A percentile compares a stretch with the other conserved stretches of the same genome.
phyloP scores from a whole-genome alignment of 2,888 invertebrate genomes.

The Stramonita haemastoma region DNA sequence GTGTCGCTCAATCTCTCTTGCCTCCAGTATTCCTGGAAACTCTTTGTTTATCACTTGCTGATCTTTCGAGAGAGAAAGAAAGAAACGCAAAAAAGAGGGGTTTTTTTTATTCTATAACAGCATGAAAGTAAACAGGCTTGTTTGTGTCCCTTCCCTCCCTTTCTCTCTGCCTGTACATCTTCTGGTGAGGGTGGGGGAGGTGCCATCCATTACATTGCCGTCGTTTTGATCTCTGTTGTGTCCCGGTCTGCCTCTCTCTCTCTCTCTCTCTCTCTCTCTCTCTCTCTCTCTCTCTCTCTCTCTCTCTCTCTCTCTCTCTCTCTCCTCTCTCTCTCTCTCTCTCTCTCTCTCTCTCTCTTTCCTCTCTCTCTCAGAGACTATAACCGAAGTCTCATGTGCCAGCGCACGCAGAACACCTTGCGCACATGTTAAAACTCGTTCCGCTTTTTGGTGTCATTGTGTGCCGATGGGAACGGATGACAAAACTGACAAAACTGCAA shows the following conservation, averaged over 20 bases:
- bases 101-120: background rate
- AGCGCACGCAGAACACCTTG: too few relatives aligned
- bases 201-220: background rate
- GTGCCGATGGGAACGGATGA: too few relatives aligned
- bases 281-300: background rate
- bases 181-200: too few relatives aligned
- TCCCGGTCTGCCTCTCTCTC: background rate
- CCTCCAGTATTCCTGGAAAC: too few relatives aligned
- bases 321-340: background rate
- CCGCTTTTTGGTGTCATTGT: too few relatives aligned
- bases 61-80: background rate
- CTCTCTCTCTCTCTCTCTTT: slow-evolving; percentile 1
- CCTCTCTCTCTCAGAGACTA: too few relatives aligned
- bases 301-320: background rate
- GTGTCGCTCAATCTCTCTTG: too few relatives aligned
- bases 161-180: background rate
- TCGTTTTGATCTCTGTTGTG: background rate
- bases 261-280: too few relatives aligned
- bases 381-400: too few relatives aligned
- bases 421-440: too few relatives aligned
- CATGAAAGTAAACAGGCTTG: background rate
- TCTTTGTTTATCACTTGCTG: too few relatives aligned
- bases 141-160: background rate
- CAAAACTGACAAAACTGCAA: too few relatives aligned
- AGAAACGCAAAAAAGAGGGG: background rate